These are phyloP conservation scores for Brachionus koreanus DNA, from an alignment of 1,140 invertebrate species.

Conservation along the genomic window DNA sequence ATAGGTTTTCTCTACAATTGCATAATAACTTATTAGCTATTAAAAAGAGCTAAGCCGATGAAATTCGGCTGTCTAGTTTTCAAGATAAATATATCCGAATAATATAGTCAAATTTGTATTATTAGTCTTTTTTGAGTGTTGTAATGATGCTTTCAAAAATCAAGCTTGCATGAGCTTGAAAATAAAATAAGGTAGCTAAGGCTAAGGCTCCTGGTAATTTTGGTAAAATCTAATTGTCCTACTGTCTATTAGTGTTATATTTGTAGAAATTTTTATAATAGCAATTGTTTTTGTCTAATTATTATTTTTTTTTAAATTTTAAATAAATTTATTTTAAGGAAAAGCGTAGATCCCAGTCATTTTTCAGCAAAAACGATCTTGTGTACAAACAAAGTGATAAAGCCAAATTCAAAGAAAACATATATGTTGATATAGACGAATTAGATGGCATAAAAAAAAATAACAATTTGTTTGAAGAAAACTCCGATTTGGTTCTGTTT, in stretches of 20 bases:
- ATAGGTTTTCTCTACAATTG: not conserved
- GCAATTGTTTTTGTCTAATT: not conserved
- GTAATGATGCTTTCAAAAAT: not conserved
- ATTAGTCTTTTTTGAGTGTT: not conserved
- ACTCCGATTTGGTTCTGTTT: not conserved
- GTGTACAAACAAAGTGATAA: not conserved
- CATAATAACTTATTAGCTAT: not conserved
- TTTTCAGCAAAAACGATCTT: not conserved
- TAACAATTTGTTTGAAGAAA: not conserved
- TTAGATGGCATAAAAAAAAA: not conserved
- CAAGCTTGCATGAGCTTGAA: not conserved
- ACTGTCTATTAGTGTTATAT: not conserved
- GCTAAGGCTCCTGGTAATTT: not conserved
- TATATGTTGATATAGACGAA: slow-evolving; percentile 8
- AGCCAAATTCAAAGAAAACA: not conserved
- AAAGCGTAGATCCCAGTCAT: slow-evolving; percentile 19
- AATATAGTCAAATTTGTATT: not conserved
- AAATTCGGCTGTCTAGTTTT: not conserved
- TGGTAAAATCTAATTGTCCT: not conserved
- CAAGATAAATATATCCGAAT: not conserved
- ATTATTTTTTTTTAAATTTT: not conserved
- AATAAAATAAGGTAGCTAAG: not conserved
- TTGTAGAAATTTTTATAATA: not conserved
- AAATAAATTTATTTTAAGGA: not conserved
- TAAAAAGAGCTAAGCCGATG: not conserved